Conservation (phyloP, 2,113 vertebrate species). For the Phylloscopus whistleri region DNA sequence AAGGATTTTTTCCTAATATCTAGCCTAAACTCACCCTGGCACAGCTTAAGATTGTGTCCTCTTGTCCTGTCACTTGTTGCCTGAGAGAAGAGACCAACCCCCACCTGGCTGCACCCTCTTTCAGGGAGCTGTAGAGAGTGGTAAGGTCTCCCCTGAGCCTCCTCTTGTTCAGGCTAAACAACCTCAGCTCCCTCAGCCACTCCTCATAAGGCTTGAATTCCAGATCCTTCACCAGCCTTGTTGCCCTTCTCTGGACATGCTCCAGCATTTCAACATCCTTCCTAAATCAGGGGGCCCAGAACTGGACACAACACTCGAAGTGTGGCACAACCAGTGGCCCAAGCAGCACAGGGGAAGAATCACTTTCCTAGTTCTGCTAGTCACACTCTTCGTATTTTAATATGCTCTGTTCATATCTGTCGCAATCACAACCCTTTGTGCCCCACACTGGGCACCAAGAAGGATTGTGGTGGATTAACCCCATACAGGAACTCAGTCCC, state of each 20-base stretch:
- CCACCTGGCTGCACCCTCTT: not conserved
- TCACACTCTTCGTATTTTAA: not conserved
- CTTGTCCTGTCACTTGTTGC: not conserved
- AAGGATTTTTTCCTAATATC: not conserved
- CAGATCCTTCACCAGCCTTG: not conserved
- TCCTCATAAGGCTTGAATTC: not conserved
- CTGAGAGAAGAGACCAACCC: not conserved
- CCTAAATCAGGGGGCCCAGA: not conserved
- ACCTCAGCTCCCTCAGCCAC: not conserved
- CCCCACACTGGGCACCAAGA: not conserved
- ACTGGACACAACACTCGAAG: not conserved
- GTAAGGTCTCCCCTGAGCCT: not conserved
- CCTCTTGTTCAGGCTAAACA: not conserved
- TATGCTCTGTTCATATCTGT: not conserved
- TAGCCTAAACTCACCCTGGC: not conserved
- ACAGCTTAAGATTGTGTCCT: not conserved
- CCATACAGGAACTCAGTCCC: not conserved
- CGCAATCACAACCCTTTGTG: not conserved
- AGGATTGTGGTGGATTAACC: not conserved
- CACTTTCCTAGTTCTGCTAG: not conserved
- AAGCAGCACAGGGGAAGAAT: not conserved
- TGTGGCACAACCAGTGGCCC: not conserved
- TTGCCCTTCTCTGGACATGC: not conserved
- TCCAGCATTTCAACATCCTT: not conserved
- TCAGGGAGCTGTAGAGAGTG: not conserved